These are phyloP conservation scores for Stratiomys singularior DNA, from an alignment of 2,888 invertebrate species.

Conservation along the genomic window DNA sequence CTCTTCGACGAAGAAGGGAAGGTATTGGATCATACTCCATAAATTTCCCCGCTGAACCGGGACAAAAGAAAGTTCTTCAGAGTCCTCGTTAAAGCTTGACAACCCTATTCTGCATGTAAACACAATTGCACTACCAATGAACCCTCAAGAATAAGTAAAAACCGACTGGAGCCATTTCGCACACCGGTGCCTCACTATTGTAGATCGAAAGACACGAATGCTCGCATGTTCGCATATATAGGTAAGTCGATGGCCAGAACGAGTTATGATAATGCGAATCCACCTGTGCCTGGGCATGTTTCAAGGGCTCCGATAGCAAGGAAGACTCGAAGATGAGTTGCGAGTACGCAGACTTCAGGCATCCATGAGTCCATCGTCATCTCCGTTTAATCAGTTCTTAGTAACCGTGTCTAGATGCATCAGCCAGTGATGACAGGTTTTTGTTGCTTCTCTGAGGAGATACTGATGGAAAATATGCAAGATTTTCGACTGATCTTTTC, in stretches of 20 bases:
- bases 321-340: conserved; percentile 28
- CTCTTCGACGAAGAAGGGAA: too few relatives aligned
- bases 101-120: background rate
- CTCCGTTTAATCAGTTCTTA: conserved; percentile 11
- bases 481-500: too few relatives aligned
- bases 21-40: too few relatives aligned
- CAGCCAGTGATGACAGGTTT: background rate
- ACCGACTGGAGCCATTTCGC: conserved; percentile 3
- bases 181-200: background rate
- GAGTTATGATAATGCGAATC: conserved; percentile 48
- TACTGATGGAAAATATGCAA: too few relatives aligned
- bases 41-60: too few relatives aligned
- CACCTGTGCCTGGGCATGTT: conserved; percentile 42
- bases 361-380: conserved; percentile 1
- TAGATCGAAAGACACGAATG: background rate
- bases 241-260: conserved; percentile 33
- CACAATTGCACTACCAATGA: background rate
- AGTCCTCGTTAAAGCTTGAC: too few relatives aligned
- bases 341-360: background rate
- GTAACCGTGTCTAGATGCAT: background rate
- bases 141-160: background rate
- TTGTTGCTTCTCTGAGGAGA: background rate
- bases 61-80: too few relatives aligned
- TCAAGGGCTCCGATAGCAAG: conserved; percentile 2
- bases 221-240: too few relatives aligned